Evolutionary conservation across 2,113 vertebrate genomes (phyloP).

Genomic region (Albula goreensis): DNA sequence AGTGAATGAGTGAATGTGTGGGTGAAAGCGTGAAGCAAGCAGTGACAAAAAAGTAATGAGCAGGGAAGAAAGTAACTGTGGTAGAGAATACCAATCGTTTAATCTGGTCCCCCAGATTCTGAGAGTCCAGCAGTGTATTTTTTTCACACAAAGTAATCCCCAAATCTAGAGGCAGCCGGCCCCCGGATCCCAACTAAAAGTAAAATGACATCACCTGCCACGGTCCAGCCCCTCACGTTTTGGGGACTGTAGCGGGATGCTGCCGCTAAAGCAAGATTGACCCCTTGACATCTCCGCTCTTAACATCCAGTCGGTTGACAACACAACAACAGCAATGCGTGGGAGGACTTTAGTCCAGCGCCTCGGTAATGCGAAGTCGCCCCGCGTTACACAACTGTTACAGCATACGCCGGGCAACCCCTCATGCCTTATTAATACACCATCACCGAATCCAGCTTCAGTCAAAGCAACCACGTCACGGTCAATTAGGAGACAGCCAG

Average conservation of each 20-base stretch:
- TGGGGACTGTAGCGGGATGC: too few relatives aligned
- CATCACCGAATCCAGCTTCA: not conserved
- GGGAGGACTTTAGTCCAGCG: not conserved
- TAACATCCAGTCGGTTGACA: not conserved
- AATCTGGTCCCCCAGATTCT: not conserved
- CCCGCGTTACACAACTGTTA: not conserved
- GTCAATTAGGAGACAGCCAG: not conserved
- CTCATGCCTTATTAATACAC: not conserved
- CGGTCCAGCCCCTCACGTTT: not conserved
- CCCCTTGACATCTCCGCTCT: not conserved
- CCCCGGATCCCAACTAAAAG: not conserved
- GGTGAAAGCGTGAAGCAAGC: too few relatives aligned
- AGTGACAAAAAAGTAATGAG: not conserved
- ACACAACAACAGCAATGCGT: not conserved
- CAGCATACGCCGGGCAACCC: not conserved
- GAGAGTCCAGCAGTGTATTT: too few relatives aligned
- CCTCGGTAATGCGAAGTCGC: not conserved
- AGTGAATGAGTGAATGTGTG: not conserved
- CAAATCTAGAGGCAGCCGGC: not conserved
- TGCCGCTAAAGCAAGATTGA: not conserved
- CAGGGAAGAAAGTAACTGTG: not conserved
- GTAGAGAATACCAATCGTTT: not conserved
- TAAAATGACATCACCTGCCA: not conserved
- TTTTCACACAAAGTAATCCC: not conserved
- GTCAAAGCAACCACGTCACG: slow-evolving; percentile 1